phyloP scores from a whole-genome alignment of 1,140 invertebrate species.

The Eriosoma lanigerum region DNA sequence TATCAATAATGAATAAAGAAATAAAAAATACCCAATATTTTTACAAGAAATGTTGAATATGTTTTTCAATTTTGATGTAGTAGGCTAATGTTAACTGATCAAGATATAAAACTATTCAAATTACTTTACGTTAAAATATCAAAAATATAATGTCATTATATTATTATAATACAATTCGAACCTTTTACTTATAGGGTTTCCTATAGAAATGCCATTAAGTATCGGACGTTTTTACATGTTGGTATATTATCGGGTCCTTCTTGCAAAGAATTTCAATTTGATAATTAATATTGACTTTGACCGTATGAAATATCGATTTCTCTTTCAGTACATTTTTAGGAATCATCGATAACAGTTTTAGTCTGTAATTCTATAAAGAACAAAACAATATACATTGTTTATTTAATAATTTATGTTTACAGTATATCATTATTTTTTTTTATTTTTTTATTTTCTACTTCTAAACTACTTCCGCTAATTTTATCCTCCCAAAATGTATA shows the following conservation, averaged over 20 bases:
- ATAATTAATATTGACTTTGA: not conserved
- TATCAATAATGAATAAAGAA: too few species aligned
- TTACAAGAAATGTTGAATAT: not conserved
- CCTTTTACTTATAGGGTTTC: not conserved
- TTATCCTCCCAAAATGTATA: too few species aligned
- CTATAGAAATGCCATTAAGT: not conserved
- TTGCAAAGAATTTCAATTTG: not conserved
- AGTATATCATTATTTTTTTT: too few species aligned
- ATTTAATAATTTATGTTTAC: too few species aligned
- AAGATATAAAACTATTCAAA: not conserved
- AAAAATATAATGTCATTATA: not conserved
- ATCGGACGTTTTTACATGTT: not conserved
- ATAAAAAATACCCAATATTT: not conserved
- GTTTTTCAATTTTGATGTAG: not conserved
- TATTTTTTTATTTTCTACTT: too few species aligned
- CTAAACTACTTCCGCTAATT: too few species aligned
- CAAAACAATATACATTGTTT: too few species aligned
- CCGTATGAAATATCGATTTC: not conserved
- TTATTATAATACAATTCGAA: not conserved
- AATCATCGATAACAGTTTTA: too few species aligned
- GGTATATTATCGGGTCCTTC: not conserved
- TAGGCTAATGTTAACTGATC: not conserved
- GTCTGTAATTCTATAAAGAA: too few species aligned
- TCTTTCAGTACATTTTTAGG: not conserved
- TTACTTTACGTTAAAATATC: constrained; percentile 14